phyloP scores from a whole-genome alignment of 2,113 vertebrate species.

The Brevimyrus niger region DNA sequence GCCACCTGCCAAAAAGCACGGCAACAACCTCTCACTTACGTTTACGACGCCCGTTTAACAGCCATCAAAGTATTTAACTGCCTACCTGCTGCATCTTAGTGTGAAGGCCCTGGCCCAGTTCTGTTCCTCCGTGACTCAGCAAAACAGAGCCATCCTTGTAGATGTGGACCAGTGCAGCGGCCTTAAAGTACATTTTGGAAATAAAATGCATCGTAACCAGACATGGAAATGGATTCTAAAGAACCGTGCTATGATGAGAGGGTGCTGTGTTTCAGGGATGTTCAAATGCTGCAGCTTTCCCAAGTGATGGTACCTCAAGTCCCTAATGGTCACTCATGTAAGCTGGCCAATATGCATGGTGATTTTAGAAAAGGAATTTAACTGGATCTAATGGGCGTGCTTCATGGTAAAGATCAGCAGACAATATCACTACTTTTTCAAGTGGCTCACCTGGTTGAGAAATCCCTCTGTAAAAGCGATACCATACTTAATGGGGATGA shows the following conservation, averaged over 20 bases:
- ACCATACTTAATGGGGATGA: slow-evolving; percentile 73
- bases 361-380: neutral
- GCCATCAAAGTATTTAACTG: neutral
- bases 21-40: neutral
- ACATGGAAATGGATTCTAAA: neutral
- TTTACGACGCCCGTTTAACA: neutral
- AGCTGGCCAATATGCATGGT: neutral
- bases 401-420: neutral
- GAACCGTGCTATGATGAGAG: neutral
- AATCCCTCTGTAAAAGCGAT: slow-evolving; percentile 57
- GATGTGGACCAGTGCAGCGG: slow-evolving; percentile 70
- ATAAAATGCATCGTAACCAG: neutral
- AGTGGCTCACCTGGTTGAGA: slow-evolving; percentile 68
- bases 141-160: slow-evolving; percentile 76
- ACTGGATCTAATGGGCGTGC: neutral
- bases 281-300: neutral
- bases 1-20: slow-evolving; percentile 61
- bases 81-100: slow-evolving; percentile 74
- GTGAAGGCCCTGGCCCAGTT: slow-evolving; percentile 76
- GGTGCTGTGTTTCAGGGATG: neutral
- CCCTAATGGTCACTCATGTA: neutral
- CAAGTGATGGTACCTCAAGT: neutral
- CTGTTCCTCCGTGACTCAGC: slow-evolving; percentile 67
- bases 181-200: slow-evolving; percentile 44
- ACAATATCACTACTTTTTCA: neutral